A percentile compares a stretch with the other conserved stretches of the same genome.
These are phyloP conservation scores for Amblyjoppa fuscipennis DNA, from an alignment of 2,888 invertebrate species.

Conservation along the genomic window DNA sequence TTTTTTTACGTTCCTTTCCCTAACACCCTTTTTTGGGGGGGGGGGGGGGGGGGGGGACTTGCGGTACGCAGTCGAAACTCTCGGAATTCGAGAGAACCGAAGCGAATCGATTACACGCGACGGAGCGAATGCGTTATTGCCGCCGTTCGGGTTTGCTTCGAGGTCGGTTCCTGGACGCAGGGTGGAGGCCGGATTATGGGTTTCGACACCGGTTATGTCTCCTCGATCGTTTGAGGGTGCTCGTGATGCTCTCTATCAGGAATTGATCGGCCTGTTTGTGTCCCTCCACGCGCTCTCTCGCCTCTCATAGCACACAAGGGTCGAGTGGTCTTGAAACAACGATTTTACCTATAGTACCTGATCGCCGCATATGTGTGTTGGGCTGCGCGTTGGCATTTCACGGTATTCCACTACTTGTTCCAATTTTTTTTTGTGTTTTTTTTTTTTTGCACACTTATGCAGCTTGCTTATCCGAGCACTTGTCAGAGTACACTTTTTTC, in stretches of 20 bases:
- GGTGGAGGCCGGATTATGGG: not conserved
- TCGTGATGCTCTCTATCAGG: not conserved
- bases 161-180: not conserved
- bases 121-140: not conserved
- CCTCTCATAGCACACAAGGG: not conserved
- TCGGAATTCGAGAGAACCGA: not conserved
- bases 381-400: no score
- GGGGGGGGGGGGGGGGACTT: not conserved
- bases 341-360: not conserved
- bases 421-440: no score
- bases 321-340: not conserved
- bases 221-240: conserved; percentile 2
- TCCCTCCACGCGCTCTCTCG: not conserved
- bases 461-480: no score
- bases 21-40: not conserved
- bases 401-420: no score
- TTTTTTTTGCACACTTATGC: no score
- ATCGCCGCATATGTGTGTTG: not conserved
- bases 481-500: no score
- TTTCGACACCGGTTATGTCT: conserved; percentile 8
- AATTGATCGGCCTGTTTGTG: conserved; percentile 8
- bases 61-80: not conserved
- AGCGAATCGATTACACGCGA: conserved; percentile 3
- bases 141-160: not conserved
- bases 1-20: not conserved